phyloP scores from a whole-genome alignment of 1,140 invertebrate species.

The Probaryconus sp. region DNA sequence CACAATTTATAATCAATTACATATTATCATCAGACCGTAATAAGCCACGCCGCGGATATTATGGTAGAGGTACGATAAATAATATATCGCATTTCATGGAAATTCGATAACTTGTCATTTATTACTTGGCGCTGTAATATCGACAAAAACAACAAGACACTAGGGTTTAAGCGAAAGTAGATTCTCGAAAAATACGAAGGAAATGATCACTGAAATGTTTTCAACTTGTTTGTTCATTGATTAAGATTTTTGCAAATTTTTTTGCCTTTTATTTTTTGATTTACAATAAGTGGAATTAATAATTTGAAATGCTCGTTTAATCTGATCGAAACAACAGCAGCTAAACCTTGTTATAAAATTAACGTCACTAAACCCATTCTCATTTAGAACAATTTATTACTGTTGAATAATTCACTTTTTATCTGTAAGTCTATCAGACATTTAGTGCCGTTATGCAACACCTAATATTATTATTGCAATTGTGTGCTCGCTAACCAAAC shows the following conservation, averaged over 20 bases:
- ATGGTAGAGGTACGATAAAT: constrained; percentile 21
- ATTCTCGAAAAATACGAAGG: not conserved
- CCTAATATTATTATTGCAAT: too few relatives aligned
- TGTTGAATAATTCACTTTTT: too few relatives aligned
- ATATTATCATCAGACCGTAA: constrained; percentile 37
- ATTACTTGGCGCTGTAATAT: constrained; percentile 11
- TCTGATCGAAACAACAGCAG: too few relatives aligned
- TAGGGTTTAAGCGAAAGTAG: constrained; percentile 3
- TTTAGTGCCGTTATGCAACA: too few relatives aligned
- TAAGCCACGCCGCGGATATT: constrained; percentile 20
- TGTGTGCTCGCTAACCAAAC: too few relatives aligned
- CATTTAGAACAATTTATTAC: too few relatives aligned
- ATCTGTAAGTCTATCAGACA: too few relatives aligned
- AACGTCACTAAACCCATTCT: not conserved
- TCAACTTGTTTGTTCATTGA: too few relatives aligned
- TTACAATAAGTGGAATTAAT: too few relatives aligned
- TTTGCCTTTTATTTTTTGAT: too few relatives aligned
- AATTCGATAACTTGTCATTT: constrained; percentile 37
- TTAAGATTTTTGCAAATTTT: too few relatives aligned
- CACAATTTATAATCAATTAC: constrained; percentile 51
- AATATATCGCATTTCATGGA: constrained; percentile 32
- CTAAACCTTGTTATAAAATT: not conserved
- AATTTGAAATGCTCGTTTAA: too few relatives aligned
- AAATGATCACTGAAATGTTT: not conserved
- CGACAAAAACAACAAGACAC: constrained; percentile 6